Evolutionary conservation across 2,797 vertebrate genomes (phyloP).

Genomic region (Parauchenoglanis ngamensis): DNA sequence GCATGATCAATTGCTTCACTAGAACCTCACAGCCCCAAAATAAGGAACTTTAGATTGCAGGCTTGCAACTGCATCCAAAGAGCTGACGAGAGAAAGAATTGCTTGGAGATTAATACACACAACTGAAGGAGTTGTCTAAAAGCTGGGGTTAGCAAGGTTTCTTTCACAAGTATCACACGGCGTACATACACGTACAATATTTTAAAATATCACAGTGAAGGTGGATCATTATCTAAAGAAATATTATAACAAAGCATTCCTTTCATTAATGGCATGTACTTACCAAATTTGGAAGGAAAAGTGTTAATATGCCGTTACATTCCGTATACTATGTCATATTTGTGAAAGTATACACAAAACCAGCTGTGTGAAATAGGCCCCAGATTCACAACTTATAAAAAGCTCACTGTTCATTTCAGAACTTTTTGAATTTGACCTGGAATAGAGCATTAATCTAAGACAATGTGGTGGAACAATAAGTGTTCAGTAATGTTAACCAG

Average conservation of each 20-base stretch:
- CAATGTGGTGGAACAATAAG: constrained; percentile 61
- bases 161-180: constrained; percentile 74
- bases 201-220: neutral
- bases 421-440: constrained; percentile 64
- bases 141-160: constrained; percentile 70
- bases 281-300: neutral
- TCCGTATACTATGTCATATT: constrained; percentile 53
- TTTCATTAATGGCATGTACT: neutral
- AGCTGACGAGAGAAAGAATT: constrained; percentile 61
- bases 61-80: constrained; percentile 74
- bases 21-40: constrained; percentile 66
- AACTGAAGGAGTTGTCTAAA: constrained; percentile 70
- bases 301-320: constrained; percentile 33
- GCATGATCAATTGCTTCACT: constrained; percentile 60
- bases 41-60: constrained; percentile 72
- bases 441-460: constrained; percentile 59
- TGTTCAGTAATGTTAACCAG: constrained; percentile 70
- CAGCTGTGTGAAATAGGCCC: constrained; percentile 74
- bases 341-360: constrained; percentile 73
- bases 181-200: neutral
- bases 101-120: constrained; percentile 59
- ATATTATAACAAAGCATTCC: neutral
- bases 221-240: neutral
- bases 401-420: constrained; percentile 65
- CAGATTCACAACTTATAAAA: constrained; percentile 70